Percentiles rank a stretch among this genome's conserved stretches.
Conservation (phyloP, 1,140 invertebrate species). For the Phymorhynchus buccinoides region DNA sequence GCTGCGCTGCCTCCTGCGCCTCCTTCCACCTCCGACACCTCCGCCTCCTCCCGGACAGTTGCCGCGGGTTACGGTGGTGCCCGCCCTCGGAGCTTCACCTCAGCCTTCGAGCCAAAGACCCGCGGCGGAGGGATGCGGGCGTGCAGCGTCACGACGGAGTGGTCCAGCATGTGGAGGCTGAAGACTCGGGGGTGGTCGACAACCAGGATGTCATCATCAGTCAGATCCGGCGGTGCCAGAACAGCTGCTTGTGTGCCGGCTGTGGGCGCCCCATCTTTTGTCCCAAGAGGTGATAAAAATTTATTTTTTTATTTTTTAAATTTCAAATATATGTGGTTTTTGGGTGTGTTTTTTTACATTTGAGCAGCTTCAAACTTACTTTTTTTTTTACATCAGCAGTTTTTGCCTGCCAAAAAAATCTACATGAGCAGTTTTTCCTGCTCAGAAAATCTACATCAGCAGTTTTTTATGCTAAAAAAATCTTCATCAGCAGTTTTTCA, state of each 20-base stretch:
- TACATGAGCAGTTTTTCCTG: too few relatives aligned
- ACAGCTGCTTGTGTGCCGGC: constrained; percentile 50
- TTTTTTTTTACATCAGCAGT: background rate
- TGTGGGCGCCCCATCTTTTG: constrained; percentile 54
- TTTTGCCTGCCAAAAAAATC: background rate
- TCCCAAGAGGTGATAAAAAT: constrained; percentile 46
- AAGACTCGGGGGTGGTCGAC: background rate
- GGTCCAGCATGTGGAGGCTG: background rate
- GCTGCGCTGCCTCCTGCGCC: background rate
- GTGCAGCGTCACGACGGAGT: background rate
- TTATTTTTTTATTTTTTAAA: too few relatives aligned
- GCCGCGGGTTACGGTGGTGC: constrained; percentile 32
- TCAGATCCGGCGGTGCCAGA: constrained; percentile 46
- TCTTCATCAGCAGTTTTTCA: too few relatives aligned
- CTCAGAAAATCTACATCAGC: too few relatives aligned
- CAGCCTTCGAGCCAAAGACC: constrained; percentile 31
- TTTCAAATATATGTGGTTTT: background rate
- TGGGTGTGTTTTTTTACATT: background rate
- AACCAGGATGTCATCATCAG: constrained; percentile 47
- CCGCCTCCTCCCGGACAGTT: constrained; percentile 29
- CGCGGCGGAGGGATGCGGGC: background rate
- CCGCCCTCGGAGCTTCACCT: constrained; percentile 37
- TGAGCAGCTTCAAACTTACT: constrained; percentile 2
- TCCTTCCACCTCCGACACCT: constrained; percentile 20
- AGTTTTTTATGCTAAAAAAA: too few relatives aligned